Conservation (phyloP, 2,888 invertebrate genomes). For the Pseudolycoriella hygida region DNA sequence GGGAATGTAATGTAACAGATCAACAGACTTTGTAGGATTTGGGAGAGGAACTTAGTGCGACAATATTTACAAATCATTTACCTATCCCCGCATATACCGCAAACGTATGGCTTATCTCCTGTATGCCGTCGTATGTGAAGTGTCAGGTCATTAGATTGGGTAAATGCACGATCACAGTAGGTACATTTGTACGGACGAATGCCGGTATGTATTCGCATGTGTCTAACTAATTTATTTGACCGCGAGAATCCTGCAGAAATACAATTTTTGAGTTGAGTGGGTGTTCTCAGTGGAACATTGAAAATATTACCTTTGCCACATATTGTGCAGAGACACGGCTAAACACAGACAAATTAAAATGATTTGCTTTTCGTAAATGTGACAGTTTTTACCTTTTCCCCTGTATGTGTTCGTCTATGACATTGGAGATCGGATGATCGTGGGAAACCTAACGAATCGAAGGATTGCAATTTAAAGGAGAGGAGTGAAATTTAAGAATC, state of each 20-base stretch:
- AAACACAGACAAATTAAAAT: too few relatives aligned
- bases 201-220: slow-evolving; percentile 33
- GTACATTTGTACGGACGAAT: slow-evolving; percentile 37
- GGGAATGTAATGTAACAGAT: too few relatives aligned
- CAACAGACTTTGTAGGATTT: too few relatives aligned
- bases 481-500: too few relatives aligned
- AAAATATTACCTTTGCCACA: slow-evolving; percentile 12
- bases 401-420: slow-evolving; percentile 41
- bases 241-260: slow-evolving; percentile 38
- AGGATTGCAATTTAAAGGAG: background rate
- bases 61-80: too few relatives aligned
- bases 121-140: slow-evolving; percentile 49
- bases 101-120: slow-evolving; percentile 43
- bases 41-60: too few relatives aligned
- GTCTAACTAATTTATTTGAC: slow-evolving; percentile 40
- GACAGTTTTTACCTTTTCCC: slow-evolving; percentile 33
- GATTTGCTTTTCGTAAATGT: too few relatives aligned
- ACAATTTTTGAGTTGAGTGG: too few relatives aligned
- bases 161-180: slow-evolving; percentile 34
- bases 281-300: too few relatives aligned
- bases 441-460: slow-evolving; percentile 32
- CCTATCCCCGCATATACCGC: slow-evolving; percentile 21
- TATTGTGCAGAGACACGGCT: slow-evolving; percentile 32
- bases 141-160: slow-evolving; percentile 53
- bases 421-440: slow-evolving; percentile 43